Base-by-base conservation (phyloP, 2,113 vertebrate species). In the Etheostoma cragini region DNA sequence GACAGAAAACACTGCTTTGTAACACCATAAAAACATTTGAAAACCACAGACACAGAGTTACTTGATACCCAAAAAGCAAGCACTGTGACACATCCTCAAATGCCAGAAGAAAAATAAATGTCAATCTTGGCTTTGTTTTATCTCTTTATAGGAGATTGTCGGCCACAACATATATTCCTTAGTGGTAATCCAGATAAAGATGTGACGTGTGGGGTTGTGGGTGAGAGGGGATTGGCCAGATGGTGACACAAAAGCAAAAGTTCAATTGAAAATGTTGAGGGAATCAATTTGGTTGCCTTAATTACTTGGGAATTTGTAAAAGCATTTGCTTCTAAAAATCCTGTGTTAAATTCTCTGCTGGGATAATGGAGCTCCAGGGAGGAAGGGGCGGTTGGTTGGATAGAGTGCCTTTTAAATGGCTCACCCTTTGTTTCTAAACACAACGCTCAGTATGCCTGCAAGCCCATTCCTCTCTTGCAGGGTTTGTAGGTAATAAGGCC, bases 221-320 rank as follows among this genome's bases (percentile, higher is more conserved):
- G 63, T 56, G 80, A 68, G 45, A 71, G 58, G 45, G 46, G 75
- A 82, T 57, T 64, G 87, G 80, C 78, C 76, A 85, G 76, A 86
- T 84, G 78, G 86, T 80, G 74, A 77, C 74, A 81, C 75, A 76
- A 80, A 86, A 71, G 78, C 83, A 76, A 85, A 88, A 74, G 77
- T 88, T 86, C 83, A 87, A 83, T 90, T 84, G 87, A 89, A 87
- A 91, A 88, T 73, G 69, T 80, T 74, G 54, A 74, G 56, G 45
- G 78, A 91, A 85, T 88, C 88, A 81, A 91, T 90, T 89, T 94
- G 85, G 92, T 91, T 91, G 80, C 81, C 82, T 90, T 93, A 93
- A 94, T 94, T 90, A 92, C 90, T 88, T 85, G 85, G 89, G 88
- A 89, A 94, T 94, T 92, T 90, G 82, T 90, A 83, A 84, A 86